A percentile compares a stretch with the other conserved stretches of the same genome.
Conservation (phyloP, 2,888 invertebrate genomes). For the Macropis europaea region DNA sequence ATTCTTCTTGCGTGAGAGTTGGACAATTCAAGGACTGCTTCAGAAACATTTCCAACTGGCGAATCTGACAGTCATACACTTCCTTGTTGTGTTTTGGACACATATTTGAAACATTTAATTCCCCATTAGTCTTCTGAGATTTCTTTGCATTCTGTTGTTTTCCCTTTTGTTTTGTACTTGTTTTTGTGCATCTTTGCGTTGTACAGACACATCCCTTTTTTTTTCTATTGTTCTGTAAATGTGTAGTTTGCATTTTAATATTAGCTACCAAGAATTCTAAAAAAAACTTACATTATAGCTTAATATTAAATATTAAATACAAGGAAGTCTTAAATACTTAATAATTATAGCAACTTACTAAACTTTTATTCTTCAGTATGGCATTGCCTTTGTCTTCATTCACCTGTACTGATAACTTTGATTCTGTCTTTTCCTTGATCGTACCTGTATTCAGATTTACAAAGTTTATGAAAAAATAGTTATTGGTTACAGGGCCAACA, state of each 20-base stretch:
- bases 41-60: neutral
- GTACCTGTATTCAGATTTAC: neutral
- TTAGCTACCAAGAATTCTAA: no score
- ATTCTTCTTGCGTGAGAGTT: constrained; percentile 26
- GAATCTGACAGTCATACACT: constrained; percentile 7
- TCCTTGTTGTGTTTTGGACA: neutral
- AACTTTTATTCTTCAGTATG: neutral
- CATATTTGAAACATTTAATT: neutral
- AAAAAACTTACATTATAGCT: no score
- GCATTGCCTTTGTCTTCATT: neutral
- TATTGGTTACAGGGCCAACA: neutral
- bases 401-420: neutral
- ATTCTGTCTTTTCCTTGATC: neutral
- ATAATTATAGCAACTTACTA: constrained; percentile 2
- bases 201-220: neutral
- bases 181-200: neutral
- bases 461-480: neutral
- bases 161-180: neutral
- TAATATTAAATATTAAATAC: no score
- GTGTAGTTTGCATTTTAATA: neutral
- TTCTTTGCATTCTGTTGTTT: neutral
- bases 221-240: neutral
- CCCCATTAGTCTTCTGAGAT: neutral
- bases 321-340: neutral
- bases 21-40: neutral